A percentile compares a stretch with the other conserved stretches of the same genome.
Conservation (phyloP, 1,140 invertebrate genomes). For the Muscidifurax raptorellus region DNA sequence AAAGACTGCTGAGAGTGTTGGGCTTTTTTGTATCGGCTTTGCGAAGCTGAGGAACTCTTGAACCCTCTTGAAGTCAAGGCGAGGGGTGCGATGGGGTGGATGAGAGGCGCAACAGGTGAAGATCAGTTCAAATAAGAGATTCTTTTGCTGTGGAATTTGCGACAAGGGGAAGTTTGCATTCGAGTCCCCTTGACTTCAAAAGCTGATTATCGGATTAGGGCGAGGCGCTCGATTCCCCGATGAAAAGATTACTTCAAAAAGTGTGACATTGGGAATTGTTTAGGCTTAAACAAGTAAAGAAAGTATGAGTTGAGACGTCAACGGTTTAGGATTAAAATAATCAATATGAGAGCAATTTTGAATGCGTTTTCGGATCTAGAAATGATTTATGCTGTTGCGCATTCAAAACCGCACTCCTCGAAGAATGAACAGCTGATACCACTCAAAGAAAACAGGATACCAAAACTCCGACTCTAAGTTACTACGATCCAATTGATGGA, state of each 20-base stretch:
- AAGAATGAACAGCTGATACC: neutral
- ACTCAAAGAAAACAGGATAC: neutral
- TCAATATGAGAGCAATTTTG: neutral
- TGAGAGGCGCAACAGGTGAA: slow-evolving; percentile 20
- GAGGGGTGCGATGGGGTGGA: neutral
- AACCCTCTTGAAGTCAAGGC: neutral
- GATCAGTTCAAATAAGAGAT: neutral
- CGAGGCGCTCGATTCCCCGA: neutral
- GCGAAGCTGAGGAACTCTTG: slow-evolving; percentile 51
- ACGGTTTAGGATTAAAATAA: neutral
- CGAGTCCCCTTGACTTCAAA: neutral
- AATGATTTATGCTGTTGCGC: neutral
- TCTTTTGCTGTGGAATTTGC: neutral
- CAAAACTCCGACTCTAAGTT: too few species aligned
- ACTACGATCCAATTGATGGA: neutral
- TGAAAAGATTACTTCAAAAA: too few species aligned
- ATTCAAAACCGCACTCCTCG: too few species aligned
- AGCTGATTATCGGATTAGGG: neutral
- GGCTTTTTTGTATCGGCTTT: slow-evolving; percentile 53
- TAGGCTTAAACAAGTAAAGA: neutral
- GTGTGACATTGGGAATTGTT: neutral
- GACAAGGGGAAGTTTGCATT: neutral
- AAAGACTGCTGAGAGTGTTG: neutral
- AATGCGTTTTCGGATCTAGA: neutral
- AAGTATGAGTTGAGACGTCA: neutral